Percentiles rank a stretch among this genome's conserved stretches.
These are phyloP conservation scores for Ophraella communa DNA, from an alignment of 2,888 invertebrate genomes.

Conservation along the genomic window DNA sequence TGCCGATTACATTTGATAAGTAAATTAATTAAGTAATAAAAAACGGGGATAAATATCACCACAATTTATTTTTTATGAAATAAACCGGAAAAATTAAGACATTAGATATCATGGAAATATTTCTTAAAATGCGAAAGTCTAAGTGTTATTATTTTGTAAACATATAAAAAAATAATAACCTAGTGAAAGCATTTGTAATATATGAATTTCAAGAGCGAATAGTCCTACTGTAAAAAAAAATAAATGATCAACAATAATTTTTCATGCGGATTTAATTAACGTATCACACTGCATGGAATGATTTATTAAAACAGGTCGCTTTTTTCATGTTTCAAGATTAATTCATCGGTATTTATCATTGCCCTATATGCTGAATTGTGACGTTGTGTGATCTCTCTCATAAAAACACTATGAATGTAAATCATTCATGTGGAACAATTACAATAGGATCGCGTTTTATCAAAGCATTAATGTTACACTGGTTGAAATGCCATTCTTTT, in stretches of 20 bases:
- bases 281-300: slow-evolving; percentile 10
- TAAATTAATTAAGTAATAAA: no score
- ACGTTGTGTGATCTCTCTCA: slow-evolving; percentile 29
- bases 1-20: no score
- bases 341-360: slow-evolving; percentile 32
- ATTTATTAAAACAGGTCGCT: slow-evolving; percentile 23
- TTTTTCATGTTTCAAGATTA: slow-evolving; percentile 30
- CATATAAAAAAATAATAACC: no score
- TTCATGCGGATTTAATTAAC: slow-evolving; percentile 14
- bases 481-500: not conserved
- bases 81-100: no score
- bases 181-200: not conserved
- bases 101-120: no score
- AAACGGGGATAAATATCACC: no score
- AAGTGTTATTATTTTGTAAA: no score
- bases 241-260: not conserved
- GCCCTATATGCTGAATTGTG: slow-evolving; percentile 24
- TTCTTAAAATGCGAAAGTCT: no score
- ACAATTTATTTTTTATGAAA: no score
- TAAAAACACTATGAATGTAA: slow-evolving; percentile 36
- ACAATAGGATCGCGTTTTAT: not conserved
- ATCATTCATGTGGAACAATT: slow-evolving; percentile 34
- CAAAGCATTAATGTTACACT: slow-evolving; percentile 25
- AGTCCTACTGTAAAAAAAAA: not conserved
- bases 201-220: not conserved